A percentile compares a stretch with the other conserved stretches of the same genome.
These are phyloP conservation scores for Pandemis corylana DNA, from an alignment of 2,888 invertebrate species.

Conservation along the genomic window DNA sequence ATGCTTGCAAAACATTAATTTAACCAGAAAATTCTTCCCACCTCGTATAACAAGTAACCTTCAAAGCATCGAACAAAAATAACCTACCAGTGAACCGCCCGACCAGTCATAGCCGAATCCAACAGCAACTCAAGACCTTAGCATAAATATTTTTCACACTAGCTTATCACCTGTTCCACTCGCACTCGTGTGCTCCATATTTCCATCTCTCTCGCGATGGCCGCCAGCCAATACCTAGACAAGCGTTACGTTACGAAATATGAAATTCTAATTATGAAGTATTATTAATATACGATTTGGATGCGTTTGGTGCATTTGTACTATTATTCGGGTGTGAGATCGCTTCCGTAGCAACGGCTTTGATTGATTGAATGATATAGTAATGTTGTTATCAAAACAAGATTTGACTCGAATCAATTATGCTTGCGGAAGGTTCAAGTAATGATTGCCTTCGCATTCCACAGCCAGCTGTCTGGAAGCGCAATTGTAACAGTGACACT, in stretches of 20 bases:
- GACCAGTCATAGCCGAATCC: conserved; percentile 76
- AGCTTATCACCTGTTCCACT: conserved; percentile 78
- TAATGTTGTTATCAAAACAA: background rate
- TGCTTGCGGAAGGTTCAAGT: no score
- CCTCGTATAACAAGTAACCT: conserved; percentile 65
- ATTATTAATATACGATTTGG: conserved; percentile 60
- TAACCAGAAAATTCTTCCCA: conserved; percentile 54
- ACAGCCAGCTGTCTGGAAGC: no score
- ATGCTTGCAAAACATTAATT: conserved; percentile 40
- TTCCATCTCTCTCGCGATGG: conserved; percentile 72
- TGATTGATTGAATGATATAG: background rate
- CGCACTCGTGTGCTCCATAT: conserved; percentile 67
- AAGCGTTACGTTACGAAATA: conserved; percentile 77
- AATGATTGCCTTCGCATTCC: no score
- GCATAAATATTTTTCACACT: conserved; percentile 84
- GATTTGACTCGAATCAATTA: no score
- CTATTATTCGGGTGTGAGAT: background rate
- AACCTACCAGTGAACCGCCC: conserved; percentile 64
- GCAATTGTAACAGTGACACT: no score
- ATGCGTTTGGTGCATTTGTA: conserved; percentile 45
- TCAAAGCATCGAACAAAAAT: conserved; percentile 72
- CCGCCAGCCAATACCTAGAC: conserved; percentile 69
- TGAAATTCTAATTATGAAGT: conserved; percentile 77
- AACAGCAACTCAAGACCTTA: conserved; percentile 78
- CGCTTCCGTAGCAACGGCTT: background rate